phyloP scores from a whole-genome alignment of 2,113 vertebrate species.

The Chitala chitala region DNA sequence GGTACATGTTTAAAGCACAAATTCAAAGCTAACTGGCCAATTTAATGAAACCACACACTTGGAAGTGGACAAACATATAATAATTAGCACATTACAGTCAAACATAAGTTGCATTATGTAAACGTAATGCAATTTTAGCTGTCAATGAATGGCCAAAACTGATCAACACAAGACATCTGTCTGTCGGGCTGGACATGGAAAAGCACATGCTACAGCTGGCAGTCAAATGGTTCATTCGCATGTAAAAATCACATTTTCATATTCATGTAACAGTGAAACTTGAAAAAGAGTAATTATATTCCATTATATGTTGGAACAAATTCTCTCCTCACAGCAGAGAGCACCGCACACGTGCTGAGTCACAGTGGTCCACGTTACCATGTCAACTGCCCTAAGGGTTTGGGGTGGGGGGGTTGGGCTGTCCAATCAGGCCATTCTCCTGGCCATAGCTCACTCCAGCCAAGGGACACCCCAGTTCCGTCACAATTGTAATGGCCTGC shows the following conservation, averaged over 20 bases:
- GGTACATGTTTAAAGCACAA: neutral
- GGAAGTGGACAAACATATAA: no score
- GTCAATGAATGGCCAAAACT: no score
- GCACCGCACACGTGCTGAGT: neutral
- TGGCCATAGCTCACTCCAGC: neutral
- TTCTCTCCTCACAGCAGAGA: neutral
- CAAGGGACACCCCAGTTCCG: neutral
- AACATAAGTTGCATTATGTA: no score
- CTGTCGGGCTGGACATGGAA: neutral
- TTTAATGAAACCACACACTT: no score
- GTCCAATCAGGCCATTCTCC: neutral
- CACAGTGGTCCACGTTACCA: neutral
- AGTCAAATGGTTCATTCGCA: conserved; percentile 1
- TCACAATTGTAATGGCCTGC: neutral
- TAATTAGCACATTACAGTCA: no score
- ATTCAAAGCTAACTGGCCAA: no score
- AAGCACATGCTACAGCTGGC: neutral
- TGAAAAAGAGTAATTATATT: neutral
- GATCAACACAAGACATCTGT: neutral
- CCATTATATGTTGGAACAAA: neutral
- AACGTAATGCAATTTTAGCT: no score
- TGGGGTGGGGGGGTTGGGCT: no score
- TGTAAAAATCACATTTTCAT: conserved; percentile 9
- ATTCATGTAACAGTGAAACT: conserved; percentile 1
- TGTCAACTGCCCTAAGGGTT: neutral